phyloP scores from a whole-genome alignment of 1,140 invertebrate genomes.

The Antheraea pernyi region DNA sequence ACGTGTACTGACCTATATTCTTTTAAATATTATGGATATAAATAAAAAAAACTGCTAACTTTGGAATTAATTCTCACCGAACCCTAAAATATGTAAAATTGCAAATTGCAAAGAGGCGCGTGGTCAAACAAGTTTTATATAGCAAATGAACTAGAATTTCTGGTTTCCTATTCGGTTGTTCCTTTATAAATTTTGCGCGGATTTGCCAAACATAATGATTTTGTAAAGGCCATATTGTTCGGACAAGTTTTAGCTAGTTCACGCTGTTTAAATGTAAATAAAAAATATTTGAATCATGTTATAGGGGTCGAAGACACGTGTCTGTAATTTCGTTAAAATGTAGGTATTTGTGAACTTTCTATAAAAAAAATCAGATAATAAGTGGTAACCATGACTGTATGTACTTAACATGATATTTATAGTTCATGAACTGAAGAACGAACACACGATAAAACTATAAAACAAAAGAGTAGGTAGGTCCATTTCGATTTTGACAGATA shows the following conservation, averaged over 20 bases:
- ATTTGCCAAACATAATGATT: conserved; percentile 61
- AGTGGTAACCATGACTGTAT: too few species aligned
- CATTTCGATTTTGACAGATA: too few species aligned
- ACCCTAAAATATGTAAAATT: conserved; percentile 20
- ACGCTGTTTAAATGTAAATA: conserved; percentile 49
- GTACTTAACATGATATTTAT: too few species aligned
- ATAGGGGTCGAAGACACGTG: conserved; percentile 2
- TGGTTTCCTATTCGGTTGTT: conserved; percentile 47
- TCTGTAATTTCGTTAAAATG: conserved; percentile 13
- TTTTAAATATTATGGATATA: too few species aligned
- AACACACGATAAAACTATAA: too few species aligned
- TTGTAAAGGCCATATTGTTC: conserved; percentile 44
- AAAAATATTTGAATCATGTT: neutral
- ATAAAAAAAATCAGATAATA: too few species aligned
- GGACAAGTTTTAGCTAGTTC: conserved; percentile 49
- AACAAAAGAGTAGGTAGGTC: too few species aligned
- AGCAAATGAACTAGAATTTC: conserved; percentile 50
- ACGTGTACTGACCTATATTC: too few species aligned
- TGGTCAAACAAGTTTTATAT: conserved; percentile 48
- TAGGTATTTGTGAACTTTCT: neutral
- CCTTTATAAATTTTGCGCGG: conserved; percentile 36
- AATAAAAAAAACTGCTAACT: neutral
- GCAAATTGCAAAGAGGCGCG: conserved; percentile 56
- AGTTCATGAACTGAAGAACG: too few species aligned
- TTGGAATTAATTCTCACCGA: neutral